phyloP scores from a whole-genome alignment of 2,113 vertebrate species.

The Mustelus asterias region DNA sequence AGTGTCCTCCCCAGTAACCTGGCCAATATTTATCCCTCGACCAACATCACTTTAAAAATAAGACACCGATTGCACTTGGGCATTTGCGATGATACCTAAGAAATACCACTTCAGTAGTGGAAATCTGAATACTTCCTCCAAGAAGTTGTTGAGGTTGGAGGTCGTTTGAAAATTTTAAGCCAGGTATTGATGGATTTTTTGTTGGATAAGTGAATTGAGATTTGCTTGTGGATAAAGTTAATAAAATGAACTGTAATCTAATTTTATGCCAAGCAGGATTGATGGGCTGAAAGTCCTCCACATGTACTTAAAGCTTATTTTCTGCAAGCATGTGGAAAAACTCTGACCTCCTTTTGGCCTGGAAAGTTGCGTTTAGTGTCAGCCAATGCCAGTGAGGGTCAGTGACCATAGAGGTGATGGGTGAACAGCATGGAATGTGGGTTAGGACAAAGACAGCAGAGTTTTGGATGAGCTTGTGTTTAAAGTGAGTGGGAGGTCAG shows the following conservation, averaged over 20 bases:
- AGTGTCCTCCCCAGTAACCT: background rate
- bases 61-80: background rate
- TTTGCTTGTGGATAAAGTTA: background rate
- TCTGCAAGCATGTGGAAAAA: background rate
- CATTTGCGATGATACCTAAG: background rate
- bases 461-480: background rate
- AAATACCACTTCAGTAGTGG: background rate
- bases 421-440: background rate
- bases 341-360: background rate
- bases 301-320: background rate
- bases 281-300: background rate
- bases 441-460: background rate
- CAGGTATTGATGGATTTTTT: background rate
- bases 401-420: background rate
- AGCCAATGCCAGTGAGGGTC: background rate
- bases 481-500: background rate
- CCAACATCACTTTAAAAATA: background rate
- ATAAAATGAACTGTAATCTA: background rate
- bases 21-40: background rate
- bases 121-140: background rate
- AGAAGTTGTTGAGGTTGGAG: background rate
- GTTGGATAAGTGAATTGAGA: too few species aligned
- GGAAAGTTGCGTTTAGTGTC: too few species aligned
- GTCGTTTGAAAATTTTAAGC: background rate
- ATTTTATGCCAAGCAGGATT: too few species aligned